Evolutionary conservation across 2,113 vertebrate species (phyloP), one percentile per base, ranked within the genome.

Genomic region (Ceuthmochares aereus): DNA sequence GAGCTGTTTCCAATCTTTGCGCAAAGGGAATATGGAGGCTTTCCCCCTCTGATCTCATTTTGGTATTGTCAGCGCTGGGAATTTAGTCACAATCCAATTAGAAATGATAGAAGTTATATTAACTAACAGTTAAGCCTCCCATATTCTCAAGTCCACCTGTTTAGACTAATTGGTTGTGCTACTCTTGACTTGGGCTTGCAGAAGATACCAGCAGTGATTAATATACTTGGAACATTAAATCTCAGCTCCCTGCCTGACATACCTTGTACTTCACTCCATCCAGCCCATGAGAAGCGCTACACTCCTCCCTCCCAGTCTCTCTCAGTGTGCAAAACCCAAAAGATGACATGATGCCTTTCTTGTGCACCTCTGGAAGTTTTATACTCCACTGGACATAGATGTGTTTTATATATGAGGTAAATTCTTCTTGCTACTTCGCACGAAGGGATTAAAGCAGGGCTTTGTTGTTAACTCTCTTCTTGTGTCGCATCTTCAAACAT

Each of bases 1-100:
- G 92, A 97, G 90, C 94, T 97, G 90, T 93, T 96, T 74, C 68
- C 92, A 84, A 0, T 87, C 63, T 56, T 75, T 74, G 83, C 84
- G 95, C 88, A 52, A 80, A 87, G 70, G 78, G 42, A 94, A 64
- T 88, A 83, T 87, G 76, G 66, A 91, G 43, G 73, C 94, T 93
- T 96, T 95, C 15, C 66, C 66, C 66, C 36, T 94, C 90, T 96
- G 89, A 89, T 96, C 92, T 95, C 66, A 59, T 84, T 90, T 91
- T 86, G 84, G 78, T 83, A 88, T 96, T 94, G 89, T 82, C 89
- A 64, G 82, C 82, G 27, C 73, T 80, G 79, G 79, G 92, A 97
- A 87, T 92, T 91, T 94, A 91, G 89, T 87, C 1, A 6, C 86
- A 96, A 96, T 97, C 94, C 93, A 96, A 85, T 97, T 97, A 97